Evolutionary conservation across 2,888 invertebrate species (phyloP), one percentile per base, ranked within the genome.

Genomic region (Metalampra italica): DNA sequence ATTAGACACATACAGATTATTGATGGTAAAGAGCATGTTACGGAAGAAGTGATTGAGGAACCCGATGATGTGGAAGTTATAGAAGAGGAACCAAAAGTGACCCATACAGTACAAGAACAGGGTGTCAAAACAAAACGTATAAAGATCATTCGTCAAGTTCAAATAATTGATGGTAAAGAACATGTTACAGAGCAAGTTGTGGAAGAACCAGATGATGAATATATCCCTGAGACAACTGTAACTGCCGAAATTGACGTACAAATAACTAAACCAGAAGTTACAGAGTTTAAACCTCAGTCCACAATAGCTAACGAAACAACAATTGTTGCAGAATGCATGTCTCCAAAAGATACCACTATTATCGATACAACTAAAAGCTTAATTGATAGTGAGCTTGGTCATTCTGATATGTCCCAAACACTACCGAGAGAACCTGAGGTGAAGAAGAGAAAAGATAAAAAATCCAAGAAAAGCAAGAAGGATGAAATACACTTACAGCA

Each of bases 11-110:
- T 95, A 12, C 92, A 93, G 22, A 92, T 96, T 7, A 92, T 96
- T 52, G 93, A 96, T 73, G 96, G 96, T 0, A 94, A 95, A 77
- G 96, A 96, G 77, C 93, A 94, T 54, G 91, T 95, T 0, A 94
- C 93, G 0, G 96, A 96, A 81, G 96, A 96, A 82, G 87, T 96
- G 0, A 92, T 96, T 46, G 96, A 96, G 68, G 96, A 96, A 76
- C 96, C 96, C 0, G 96, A 94, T 71, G 94, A 94, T 68, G 85
- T 94, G 7, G 94, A 94, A 78, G 87, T 94, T 7, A 91, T 93
- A 43, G 93, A 94, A 71, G 92, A 94, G 66, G 91, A 92, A 57
- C 83, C 85, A 11, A 68, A 62, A 60, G 50, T 76, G 3, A 64
- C 71, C 13, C 75, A 75, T 43, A 75, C 64, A 42, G 52, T 72